phyloP scores from a whole-genome alignment of 2,113 vertebrate species.

The Rhabdornis inornatus region DNA sequence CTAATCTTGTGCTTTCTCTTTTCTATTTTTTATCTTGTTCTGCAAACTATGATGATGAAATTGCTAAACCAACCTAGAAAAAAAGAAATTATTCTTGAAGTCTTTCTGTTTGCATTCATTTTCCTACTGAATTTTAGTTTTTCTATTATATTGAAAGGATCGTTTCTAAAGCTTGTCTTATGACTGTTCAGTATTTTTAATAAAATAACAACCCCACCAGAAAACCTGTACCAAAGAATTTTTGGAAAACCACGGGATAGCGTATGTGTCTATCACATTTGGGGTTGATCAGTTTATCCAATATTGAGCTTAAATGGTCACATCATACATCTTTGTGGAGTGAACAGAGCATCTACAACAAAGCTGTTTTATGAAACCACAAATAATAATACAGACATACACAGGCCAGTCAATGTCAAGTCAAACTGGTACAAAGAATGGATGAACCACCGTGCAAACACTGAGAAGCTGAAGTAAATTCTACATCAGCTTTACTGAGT shows the following conservation, averaged over 20 bases:
- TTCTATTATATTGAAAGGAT: neutral
- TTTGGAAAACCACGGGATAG: neutral
- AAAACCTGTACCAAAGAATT: neutral
- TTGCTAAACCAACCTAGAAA: neutral
- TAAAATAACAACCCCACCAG: accelerated
- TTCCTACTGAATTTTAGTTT: neutral
- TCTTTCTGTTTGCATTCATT: neutral
- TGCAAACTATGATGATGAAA: neutral
- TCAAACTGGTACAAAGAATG: neutral
- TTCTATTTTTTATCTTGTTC: neutral
- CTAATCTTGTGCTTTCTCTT: neutral
- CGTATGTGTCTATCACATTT: neutral
- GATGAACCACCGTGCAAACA: neutral
- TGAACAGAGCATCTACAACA: neutral
- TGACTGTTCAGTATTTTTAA: neutral
- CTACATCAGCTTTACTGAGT: neutral
- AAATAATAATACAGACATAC: neutral
- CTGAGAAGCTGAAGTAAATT: neutral
- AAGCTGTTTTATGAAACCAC: neutral
- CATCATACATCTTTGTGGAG: neutral
- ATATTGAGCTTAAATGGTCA: neutral
- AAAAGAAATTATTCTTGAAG: neutral
- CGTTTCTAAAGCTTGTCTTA: neutral
- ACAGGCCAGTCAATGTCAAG: neutral
- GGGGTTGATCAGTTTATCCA: neutral